Conservation (phyloP, 2,113 vertebrate genomes). For the Speoplatyrhinus poulsoni region DNA sequence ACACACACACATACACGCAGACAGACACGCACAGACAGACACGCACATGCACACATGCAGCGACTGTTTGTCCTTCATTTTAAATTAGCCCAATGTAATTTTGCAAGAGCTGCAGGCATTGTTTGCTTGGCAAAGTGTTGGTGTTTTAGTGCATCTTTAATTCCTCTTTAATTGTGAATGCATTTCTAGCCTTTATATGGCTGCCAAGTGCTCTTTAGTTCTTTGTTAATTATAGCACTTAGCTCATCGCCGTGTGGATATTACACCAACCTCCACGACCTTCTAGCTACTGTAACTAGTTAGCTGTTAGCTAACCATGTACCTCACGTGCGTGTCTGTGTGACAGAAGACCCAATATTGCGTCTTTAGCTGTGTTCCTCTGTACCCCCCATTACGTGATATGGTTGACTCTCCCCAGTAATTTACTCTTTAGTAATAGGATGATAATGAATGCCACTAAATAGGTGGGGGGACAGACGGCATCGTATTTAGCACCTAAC, state of each 20-base stretch:
- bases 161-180: slow-evolving; percentile 75
- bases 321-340: slow-evolving; percentile 2
- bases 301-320: slow-evolving; percentile 43
- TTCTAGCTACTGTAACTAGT: slow-evolving; percentile 46
- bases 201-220: slow-evolving; percentile 75
- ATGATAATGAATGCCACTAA: slow-evolving; percentile 61
- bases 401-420: slow-evolving; percentile 26
- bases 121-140: slow-evolving; percentile 79
- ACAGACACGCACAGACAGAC: no score
- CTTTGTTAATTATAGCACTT: slow-evolving; percentile 68
- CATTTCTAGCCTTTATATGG: slow-evolving; percentile 41
- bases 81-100: slow-evolving; percentile 81
- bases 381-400: background rate
- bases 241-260: slow-evolving; percentile 59
- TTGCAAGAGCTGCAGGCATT: slow-evolving; percentile 77
- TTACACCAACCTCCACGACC: slow-evolving; percentile 51
- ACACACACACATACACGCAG: background rate
- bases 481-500: slow-evolving; percentile 69
- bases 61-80: slow-evolving; percentile 82
- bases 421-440: slow-evolving; percentile 52
- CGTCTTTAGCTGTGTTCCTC: background rate
- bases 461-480: slow-evolving; percentile 48
- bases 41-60: slow-evolving; percentile 11
- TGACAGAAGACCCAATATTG: background rate
- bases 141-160: slow-evolving; percentile 79